Conservation (phyloP, 2,797 vertebrate species). For the Siniperca undulata region DNA sequence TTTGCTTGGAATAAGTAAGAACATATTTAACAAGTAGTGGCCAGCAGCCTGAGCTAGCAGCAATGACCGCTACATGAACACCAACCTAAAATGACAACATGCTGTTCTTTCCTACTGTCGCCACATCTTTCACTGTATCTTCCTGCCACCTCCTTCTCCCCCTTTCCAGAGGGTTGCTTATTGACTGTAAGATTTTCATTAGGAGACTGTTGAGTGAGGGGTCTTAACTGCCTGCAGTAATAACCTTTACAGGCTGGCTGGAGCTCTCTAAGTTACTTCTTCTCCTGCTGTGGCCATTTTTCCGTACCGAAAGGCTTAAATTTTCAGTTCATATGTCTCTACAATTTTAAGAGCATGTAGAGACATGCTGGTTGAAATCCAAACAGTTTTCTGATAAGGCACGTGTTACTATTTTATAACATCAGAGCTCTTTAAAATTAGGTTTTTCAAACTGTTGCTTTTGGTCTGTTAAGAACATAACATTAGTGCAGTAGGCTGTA, state of each 20-base stretch:
- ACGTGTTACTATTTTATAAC: conserved; percentile 9
- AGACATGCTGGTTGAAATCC: conserved; percentile 19
- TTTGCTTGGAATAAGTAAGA: not conserved
- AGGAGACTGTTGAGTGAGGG: conserved; percentile 26
- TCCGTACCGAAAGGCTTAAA: not conserved
- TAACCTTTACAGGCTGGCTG: conserved; percentile 33
- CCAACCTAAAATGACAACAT: conserved; percentile 8
- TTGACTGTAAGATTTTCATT: conserved; percentile 53
- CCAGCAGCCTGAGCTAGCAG: not conserved
- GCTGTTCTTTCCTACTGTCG: not conserved
- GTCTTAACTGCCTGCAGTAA: conserved; percentile 40
- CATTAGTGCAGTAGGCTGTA: not conserved
- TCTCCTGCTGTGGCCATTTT: conserved; percentile 24
- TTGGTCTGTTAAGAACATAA: not conserved
- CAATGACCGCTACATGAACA: not conserved
- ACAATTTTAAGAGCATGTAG: conserved; percentile 20
- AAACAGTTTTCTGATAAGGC: conserved; percentile 28
- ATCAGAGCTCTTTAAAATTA: not conserved
- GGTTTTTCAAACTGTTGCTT: conserved; percentile 15
- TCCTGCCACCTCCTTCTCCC: too few species aligned
- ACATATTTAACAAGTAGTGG: not conserved
- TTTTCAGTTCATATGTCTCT: conserved; percentile 18
- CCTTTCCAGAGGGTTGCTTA: conserved; percentile 34
- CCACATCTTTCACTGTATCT: conserved; percentile 12
- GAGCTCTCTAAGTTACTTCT: conserved; percentile 23